Evolutionary conservation across 1,140 invertebrate genomes (phyloP), one percentile per base, ranked within the genome.

Genomic region (Arion vulgaris): DNA sequence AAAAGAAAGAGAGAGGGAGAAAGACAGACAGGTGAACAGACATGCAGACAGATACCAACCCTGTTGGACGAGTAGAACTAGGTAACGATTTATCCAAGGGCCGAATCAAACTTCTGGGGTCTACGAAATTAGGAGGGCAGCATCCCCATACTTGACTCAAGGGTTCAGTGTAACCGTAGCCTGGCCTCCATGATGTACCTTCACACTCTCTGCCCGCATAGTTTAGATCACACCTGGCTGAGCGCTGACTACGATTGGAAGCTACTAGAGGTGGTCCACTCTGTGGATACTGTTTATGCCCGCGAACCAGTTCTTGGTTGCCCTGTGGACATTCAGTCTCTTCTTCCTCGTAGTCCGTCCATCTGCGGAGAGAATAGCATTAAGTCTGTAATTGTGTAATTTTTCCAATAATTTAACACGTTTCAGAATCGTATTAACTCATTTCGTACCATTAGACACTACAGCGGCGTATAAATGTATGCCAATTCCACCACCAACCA

Each of bases 31-130:
- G 68, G 15, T 34, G 13, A 11, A 69, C 13, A 36, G 36, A 69
- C 13, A 36, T 4, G 15, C 15, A 36, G 71, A 41, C 23, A 45
- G 71, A 41, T n/a, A 36, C 68, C 5, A 36, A 71, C 68, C 68
- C 68, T 15, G 68, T 39, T n/a, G 71, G 71, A 0, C 71, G 2
- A 41, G 36, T 45, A 13, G 36, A 41, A 45, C 36, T 39, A 23
- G 36, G 1, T 23, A 45, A 19, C 5, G 36, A 23, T 41, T 39
- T 39, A 28, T 41, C n/a, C 41, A 41, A n/a, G 41, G 71, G 71
- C 23, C 71, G 15, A 41, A 72, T 72, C 71, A 72, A 72, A 45
- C 36, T 72, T 41, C 71, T 72, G 39, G 36, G 39, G 28, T 72
- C 71, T 23, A 41, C 41, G 13, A 9, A 1, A 5, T 26, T 45